Conservation (phyloP, 2,888 invertebrate species). For the Podotricha telesiphe region DNA sequence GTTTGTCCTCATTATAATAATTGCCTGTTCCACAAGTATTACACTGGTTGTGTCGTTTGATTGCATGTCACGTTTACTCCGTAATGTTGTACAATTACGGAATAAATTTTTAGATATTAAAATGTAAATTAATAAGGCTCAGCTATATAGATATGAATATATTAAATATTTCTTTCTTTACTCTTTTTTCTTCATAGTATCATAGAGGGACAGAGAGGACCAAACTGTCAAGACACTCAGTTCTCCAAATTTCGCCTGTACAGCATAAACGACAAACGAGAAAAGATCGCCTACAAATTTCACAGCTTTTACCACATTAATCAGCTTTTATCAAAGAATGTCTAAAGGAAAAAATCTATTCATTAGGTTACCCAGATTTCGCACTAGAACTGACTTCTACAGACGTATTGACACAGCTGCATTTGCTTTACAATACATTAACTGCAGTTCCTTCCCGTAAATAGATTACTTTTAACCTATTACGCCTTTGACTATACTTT, state of each 20-base stretch:
- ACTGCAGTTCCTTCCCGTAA: no score
- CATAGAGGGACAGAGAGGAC: no score
- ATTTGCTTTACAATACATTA: background rate
- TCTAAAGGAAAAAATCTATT: background rate
- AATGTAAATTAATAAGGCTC: background rate
- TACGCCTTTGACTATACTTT: background rate
- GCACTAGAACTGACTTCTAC: background rate
- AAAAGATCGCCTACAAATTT: no score
- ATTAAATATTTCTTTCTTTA: no score
- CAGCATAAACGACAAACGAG: no score
- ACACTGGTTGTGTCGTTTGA: slow-evolving; percentile 5
- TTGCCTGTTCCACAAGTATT: slow-evolving; percentile 18
- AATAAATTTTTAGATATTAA: background rate
- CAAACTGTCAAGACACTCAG: no score
- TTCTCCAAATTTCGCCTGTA: no score
- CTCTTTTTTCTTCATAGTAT: no score
- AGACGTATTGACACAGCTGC: background rate
- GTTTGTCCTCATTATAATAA: slow-evolving; percentile 28
- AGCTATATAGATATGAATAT: no score
- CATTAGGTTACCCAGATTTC: background rate
- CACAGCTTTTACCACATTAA: background rate
- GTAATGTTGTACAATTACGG: background rate
- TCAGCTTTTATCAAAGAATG: background rate
- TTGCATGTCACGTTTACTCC: background rate
- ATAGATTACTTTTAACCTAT: no score